Evolutionary conservation across 2,113 vertebrate species (phyloP).

Genomic region (Lophotis ruficrista): DNA sequence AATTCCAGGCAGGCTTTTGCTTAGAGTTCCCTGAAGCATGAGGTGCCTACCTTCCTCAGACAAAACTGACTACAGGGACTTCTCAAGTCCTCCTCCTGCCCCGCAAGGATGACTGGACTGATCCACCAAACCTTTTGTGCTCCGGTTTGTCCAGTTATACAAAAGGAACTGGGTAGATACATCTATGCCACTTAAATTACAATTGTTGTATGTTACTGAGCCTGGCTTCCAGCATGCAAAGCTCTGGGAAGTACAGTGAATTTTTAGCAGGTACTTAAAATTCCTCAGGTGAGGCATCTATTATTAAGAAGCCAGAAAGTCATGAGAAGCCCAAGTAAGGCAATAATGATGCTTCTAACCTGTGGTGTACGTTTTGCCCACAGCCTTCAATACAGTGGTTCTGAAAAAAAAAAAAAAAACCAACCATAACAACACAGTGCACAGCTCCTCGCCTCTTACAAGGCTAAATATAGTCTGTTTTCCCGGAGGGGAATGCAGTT

Average conservation of each 20-base stretch:
- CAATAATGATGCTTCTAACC: background rate
- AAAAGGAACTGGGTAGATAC: background rate
- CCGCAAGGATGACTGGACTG: background rate
- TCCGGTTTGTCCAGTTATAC: background rate
- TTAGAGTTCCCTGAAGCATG: background rate
- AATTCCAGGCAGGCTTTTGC: background rate
- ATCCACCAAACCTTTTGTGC: background rate
- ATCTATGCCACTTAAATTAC: background rate
- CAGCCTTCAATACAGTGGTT: background rate
- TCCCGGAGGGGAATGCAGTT: background rate
- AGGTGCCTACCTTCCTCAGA: background rate
- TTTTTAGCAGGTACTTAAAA: background rate
- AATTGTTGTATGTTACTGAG: accelerated
- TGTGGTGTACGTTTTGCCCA: accelerated
- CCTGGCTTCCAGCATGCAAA: background rate
- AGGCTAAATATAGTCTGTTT: accelerated
- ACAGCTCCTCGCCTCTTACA: background rate
- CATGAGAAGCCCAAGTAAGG: background rate
- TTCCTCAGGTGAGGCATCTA: background rate
- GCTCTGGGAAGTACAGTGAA: background rate
- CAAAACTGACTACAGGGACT: background rate
- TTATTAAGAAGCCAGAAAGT: background rate
- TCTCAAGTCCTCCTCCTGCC: background rate
- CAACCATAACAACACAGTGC: accelerated
- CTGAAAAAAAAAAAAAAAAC: no score